Evolutionary conservation across 2,888 invertebrate species (phyloP), one percentile per base, ranked within the genome.

Genomic region (Stenchaetothrips biformis): DNA sequence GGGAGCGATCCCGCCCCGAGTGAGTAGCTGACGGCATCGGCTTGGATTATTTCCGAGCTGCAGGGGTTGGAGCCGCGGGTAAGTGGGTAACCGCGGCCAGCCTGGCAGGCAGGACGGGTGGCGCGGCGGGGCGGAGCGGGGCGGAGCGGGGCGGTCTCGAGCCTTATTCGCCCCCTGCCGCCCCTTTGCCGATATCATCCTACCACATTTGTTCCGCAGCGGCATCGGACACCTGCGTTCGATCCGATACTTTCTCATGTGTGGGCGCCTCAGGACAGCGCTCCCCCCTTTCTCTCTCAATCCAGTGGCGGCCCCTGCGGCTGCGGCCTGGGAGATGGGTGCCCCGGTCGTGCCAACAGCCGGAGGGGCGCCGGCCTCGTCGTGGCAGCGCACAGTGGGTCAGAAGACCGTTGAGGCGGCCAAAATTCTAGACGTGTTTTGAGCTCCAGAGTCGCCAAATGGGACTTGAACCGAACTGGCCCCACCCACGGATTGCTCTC

Each of bases 191-290:
- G 53, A 59, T 59, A 59, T 59, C 59, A 59, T 59, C 59, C 18
- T 18, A 59, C 59, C 59, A 59, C 59, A 59, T 59, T 59, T 59
- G 59, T 59, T 59, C 18, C 16, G 59, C 59, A 59, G 13, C 7
- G 59, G 18, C 59, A 59, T 59, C 59, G 59, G 59, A 59, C 59
- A 59, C 59, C 59, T 59, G 59, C 13, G 59, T 13, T 18, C 59
- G 59, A 59, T 59, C 59, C 59, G 59, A 59, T 59, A 59, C 18
- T 59, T 59, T 59, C 59, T 59, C 59, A 59, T 59, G 59, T 59
- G 59, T 59, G 59, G 16, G 59, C 59, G 59, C 18, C 59, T 18
- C 59, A 53, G 13, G 53, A 16, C 49, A 7, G 53, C 53, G 3
- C 13, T 6, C 13, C 59, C 59, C 6, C 59, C 6, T 37, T 37